Percentiles rank a stretch among this genome's conserved stretches.
These are phyloP conservation scores for Meiosimyza decipiens DNA, from an alignment of 2,888 invertebrate genomes.

Conservation along the genomic window DNA sequence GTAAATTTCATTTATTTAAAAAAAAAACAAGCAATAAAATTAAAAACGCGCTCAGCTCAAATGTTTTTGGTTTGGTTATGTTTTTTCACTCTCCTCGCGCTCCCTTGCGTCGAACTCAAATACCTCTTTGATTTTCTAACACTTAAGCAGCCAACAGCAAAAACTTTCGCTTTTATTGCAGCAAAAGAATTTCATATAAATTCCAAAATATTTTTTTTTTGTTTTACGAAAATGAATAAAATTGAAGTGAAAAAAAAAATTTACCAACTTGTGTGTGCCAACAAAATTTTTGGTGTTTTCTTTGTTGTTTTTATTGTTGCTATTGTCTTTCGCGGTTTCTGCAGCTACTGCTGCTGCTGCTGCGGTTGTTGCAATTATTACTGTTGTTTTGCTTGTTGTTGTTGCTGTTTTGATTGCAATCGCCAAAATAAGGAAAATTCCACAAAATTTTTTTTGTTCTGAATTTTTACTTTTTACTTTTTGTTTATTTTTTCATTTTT, in stretches of 20 bases:
- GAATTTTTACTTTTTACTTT: neutral
- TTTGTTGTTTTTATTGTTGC: neutral
- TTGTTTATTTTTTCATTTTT: neutral
- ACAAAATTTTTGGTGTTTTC: neutral
- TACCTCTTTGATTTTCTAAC: too few species aligned
- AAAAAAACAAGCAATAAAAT: too few species aligned
- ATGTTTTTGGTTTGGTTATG: too few species aligned
- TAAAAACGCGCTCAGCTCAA: too few species aligned
- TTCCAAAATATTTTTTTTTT: neutral
- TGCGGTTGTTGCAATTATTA: neutral
- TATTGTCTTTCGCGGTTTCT: neutral
- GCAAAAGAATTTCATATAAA: too few species aligned
- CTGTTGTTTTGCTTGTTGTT: neutral
- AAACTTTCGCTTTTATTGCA: too few species aligned
- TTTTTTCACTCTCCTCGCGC: too few species aligned
- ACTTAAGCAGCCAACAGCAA: too few species aligned
- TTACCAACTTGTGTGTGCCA: neutral
- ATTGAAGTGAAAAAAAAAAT: neutral
- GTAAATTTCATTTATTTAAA: too few species aligned
- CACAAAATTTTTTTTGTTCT: neutral
- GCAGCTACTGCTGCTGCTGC: neutral
- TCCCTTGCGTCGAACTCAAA: too few species aligned
- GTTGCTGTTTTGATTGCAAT: slow-evolving; percentile 1
- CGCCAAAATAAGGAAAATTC: neutral
- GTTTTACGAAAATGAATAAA: neutral